Evolutionary conservation across 2,113 vertebrate species (phyloP), one percentile per base, ranked within the genome.

Genomic region (Fregetta grallaria): DNA sequence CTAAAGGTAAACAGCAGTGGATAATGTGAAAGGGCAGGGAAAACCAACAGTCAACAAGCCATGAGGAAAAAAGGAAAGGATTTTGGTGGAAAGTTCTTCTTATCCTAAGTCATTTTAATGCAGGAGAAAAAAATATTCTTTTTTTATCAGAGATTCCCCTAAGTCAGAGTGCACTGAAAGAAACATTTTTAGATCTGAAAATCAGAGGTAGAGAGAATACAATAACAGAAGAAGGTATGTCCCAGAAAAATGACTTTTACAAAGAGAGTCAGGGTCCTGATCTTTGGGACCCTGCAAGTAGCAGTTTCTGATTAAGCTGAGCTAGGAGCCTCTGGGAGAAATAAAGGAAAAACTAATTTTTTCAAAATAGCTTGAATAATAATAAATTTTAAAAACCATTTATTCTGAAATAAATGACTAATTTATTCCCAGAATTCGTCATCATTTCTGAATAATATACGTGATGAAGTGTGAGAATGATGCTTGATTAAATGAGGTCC

Each of bases 401-500:
- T 97, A 89, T 84, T 77, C 61, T 91, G 42, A 61, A 88, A 94
- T 88, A 96, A 97, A 93, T 95, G 83, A 94, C 82, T 97, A 96
- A 97, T 96, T 96, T 97, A 94, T 96, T 89, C 79, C 81, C 81
- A 91, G 94, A 95, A 96, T 96, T 97, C 95, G 97, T 94, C 95
- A 96, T 96, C 87, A 88, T 96, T 96, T 97, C 88, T 92, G 94
- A 97, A 97, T 97, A 97, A 97, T 96, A 92, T 88, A 96, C 62
- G 62, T 92, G 96, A 96, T 97, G 96, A 97, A 97, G 94, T 97
- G 95, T 96, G 95, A 97, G 95, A 97, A 97, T 96, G 95, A 96
- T 96, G 94, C 96, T 94, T 97, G 95, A 96, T 97, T 97, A 97
- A 97, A 97, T 96, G 90, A 96, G 92, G 88, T 97, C 97, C 96